These are phyloP conservation scores for Masticophis lateralis DNA, from an alignment of 2,797 vertebrate species.

Conservation along the genomic window DNA sequence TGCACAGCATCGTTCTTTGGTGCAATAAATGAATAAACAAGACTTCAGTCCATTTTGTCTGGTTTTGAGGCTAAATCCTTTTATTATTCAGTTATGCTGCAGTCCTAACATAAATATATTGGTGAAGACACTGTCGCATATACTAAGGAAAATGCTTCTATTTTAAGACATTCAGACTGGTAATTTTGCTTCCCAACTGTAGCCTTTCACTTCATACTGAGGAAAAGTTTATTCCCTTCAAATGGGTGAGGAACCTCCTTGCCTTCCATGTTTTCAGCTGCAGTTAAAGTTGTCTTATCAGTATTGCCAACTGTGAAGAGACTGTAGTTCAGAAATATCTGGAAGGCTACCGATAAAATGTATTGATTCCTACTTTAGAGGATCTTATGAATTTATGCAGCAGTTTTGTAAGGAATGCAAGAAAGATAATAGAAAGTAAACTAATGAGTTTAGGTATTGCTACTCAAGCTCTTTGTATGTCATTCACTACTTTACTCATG, in stretches of 20 bases:
- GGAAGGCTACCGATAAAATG: neutral
- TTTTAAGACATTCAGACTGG: too few relatives aligned
- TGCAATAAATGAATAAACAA: neutral
- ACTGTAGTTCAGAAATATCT: neutral
- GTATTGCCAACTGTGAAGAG: neutral
- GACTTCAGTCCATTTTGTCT: neutral
- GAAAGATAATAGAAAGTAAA: neutral
- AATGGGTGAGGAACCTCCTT: neutral
- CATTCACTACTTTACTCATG: neutral
- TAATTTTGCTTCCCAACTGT: neutral
- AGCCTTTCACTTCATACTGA: neutral
- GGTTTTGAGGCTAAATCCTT: neutral
- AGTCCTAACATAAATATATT: neutral
- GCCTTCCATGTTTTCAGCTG: neutral
- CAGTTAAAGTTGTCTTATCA: neutral
- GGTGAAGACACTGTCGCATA: neutral
- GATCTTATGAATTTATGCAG: neutral
- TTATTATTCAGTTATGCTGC: neutral
- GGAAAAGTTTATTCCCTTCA: neutral
- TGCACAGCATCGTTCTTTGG: conserved; percentile 70
- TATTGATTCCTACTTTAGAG: neutral
- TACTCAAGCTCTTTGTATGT: neutral
- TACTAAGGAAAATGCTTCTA: neutral
- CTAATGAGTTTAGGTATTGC: neutral
- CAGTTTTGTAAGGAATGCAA: neutral